A percentile compares a stretch with the other conserved stretches of the same genome.
Evolutionary conservation across 1,140 invertebrate genomes (phyloP).

Genomic region (Ceratitis capitata): DNA sequence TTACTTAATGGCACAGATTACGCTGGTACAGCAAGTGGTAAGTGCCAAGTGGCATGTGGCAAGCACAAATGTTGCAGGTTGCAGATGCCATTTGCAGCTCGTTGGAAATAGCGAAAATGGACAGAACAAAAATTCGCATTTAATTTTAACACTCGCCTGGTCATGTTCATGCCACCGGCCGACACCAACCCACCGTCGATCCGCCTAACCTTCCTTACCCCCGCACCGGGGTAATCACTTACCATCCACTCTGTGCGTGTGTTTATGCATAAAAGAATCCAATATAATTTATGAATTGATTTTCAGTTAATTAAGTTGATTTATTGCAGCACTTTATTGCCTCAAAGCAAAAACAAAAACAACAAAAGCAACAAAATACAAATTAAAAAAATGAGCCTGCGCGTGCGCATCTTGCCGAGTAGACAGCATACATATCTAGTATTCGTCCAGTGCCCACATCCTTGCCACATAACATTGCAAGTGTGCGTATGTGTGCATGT

Average conservation of each 20-base stretch:
- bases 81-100: neutral
- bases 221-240: neutral
- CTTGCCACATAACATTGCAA: neutral
- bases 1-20: conserved; percentile 23
- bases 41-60: neutral
- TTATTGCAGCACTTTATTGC: conserved; percentile 47
- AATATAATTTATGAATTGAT: conserved; percentile 48
- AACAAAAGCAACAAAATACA: neutral
- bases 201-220: neutral
- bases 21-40: conserved; percentile 17
- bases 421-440: too few species aligned
- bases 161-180: neutral
- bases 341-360: conserved; percentile 18
- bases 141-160: conserved; percentile 11
- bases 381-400: conserved; percentile 38
- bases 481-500: neutral
- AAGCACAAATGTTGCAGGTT: neutral
- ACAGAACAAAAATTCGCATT: conserved; percentile 9
- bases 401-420: conserved; percentile 16
- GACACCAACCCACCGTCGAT: neutral
- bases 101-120: neutral
- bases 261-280: neutral
- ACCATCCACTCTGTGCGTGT: neutral
- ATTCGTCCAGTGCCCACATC: too few species aligned
- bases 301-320: conserved; percentile 49